Base-by-base conservation (phyloP, 2,113 vertebrate species). In the Centropristis striata region DNA sequence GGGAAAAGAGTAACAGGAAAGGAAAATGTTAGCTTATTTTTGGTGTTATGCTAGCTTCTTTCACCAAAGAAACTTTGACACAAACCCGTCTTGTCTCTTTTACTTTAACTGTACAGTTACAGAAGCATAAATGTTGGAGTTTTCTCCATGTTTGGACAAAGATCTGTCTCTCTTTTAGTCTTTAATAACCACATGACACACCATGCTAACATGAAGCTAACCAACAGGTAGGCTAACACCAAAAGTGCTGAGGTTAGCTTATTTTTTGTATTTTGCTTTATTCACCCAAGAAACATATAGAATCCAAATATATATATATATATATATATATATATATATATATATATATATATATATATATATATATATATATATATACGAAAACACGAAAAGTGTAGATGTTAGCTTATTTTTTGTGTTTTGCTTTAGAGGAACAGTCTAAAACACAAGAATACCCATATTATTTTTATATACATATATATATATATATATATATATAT, bases 11-110 rank as follows among this genome's bases (percentile, higher is more conserved):
- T 32, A 32, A 32, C 32, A 32, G 32, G 32, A 32, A 32, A 32
- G 6, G 27, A n/a, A 66, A 55, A 59, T 71, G 37, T 28, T 28
- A 5, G 15, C 61, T 61, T 39, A 20, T 46, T 67, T 41, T 42
- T 37, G 20, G 9, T 42, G 49, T 58, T 75, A 51, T 28, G 7
- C 46, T 12, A 49, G 27, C 20, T 64, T 51, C 7, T 50, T 66
- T 18, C 8, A n/a, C 9, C 3, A 12, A 18, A 1, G 6, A 54
- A 39, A 21, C 39, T 32, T 4, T 4, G 3, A 6, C 32, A 32
- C 4, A 32, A 3, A 32, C 32, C 32, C 6, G 3, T 32, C 3
- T 32, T 32, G 32, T 32, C 3, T 32, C 4, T 32, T 32, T 32
- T 32, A 32, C 32, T 32, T 32, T 32, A 4, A 32, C 32, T n/a